Evolutionary conservation across 2,113 vertebrate genomes (phyloP), one percentile per base, ranked within the genome.

Genomic region (Ptychochromis oligacanthus): DNA sequence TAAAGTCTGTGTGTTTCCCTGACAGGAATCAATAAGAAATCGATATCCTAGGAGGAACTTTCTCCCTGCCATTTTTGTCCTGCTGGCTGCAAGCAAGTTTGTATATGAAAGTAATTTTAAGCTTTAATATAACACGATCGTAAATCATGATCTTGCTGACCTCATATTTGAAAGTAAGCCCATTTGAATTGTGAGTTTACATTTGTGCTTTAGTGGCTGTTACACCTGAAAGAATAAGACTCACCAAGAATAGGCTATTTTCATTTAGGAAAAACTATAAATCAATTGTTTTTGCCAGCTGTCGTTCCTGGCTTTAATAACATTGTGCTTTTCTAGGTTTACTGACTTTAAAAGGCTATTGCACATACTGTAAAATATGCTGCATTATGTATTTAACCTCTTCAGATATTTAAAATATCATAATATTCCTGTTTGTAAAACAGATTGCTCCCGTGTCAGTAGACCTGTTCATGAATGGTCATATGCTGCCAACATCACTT

Each of bases 41-140:
- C 0, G 2, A 17, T 17, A 67, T 11, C 0, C 15, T 0, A 46
- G 1, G 7, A 65, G 62, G 2, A 65, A 24, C 24, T 6, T 24
- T 26, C 22, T 24, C 14, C 0, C 22, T 46, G 62, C 17, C 8
- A 7, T 17, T 18, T 49, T 7, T 18, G 18, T 20, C 17, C 49
- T 52, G 17, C 22, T 26, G 61, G 34, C 34, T 64, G 34, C 38
- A 17, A 26, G 7, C n/a, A 43, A 17, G 62, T 67, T 67, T 8
- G 8, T 26, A 67, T 46, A 11, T 28, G 5, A 13, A 67, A 67
- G 2, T 24, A 22, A 15, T 24, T 65, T 24, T 40, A 64, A 0
- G 36, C n/a, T 40, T 43, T 40, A n/a, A 24, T 15, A 15, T 40
- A 65, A 22, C 6, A 14, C 40, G n/a, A 65, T 0, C 36, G 15